Base-by-base conservation (phyloP, 2,113 vertebrate genomes). In the Tetrao urogallus region DNA sequence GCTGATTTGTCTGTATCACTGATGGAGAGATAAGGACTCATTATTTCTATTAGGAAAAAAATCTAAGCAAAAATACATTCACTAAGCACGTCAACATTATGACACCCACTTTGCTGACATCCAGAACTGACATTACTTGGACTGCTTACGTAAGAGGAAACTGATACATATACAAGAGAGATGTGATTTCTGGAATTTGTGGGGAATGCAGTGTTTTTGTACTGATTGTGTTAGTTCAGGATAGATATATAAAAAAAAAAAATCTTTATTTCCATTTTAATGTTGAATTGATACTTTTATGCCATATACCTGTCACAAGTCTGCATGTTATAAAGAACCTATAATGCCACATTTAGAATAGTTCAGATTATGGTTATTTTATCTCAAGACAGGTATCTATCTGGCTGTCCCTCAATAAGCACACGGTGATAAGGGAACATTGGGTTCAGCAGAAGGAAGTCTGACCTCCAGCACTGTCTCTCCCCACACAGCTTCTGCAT, bases 351-450 rank as follows among this genome's bases (percentile, higher is more conserved):
- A 16, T 13, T 61, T 50, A 19, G 20, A 50, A 60, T 10, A 32
- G 63, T 3, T 30, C 52, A 15, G 7, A 36, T 67, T 77, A 78
- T 52, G 47, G 15, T 61, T 56, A 32, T 42, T 75, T 65, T 57
- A 22, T 30, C 61, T 67, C 43, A 47, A 30, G 65, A 80, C 10
- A 47, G 19, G 20, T 63, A 19, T 11, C 50, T 57, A 22, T 13
- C 30, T 25, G 32, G 11, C 74, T 52, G n/a, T 10, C 1, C 2
- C 52, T n/a, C 19, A 24, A n/a, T 8, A 20, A 40, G 65, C 2
- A 13, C 1, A 0, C 4, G 0, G 1, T 4, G 24, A 28, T 1
- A 1, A 20, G 28, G 4, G 43, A 25, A 30, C 10, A 36, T 13
- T 10, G 28, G 20, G n/a, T 50, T 65, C 57, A 24, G 42, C 60